Conservation (phyloP, 2,797 vertebrate genomes). For the Anabacerthia variegaticeps region DNA sequence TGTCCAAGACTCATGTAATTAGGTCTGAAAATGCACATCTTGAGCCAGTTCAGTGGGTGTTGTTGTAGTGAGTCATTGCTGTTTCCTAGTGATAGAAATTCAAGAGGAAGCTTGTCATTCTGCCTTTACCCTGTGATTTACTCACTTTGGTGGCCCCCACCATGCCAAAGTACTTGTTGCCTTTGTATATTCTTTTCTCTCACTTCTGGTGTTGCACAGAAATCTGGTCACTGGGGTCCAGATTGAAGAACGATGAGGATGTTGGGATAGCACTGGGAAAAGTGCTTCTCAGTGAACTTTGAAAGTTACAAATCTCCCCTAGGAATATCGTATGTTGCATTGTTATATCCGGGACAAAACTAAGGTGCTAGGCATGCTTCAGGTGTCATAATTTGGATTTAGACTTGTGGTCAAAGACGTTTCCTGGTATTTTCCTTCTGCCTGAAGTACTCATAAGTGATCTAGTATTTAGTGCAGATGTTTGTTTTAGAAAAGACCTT, state of each 20-base stretch:
- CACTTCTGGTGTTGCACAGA: background rate
- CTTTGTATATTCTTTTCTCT: background rate
- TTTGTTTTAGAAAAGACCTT: background rate
- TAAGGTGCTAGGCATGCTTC: background rate
- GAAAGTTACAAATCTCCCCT: background rate
- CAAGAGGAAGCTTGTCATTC: background rate
- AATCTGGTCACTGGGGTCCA: background rate
- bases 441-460: background rate
- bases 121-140: background rate
- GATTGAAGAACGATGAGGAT: background rate
- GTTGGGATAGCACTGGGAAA: background rate
- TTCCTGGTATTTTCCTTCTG: background rate
- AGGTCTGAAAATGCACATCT: background rate
- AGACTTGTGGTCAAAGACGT: background rate
- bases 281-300: background rate
- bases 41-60: fast-evolving
- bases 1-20: background rate
- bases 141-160: background rate
- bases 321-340: background rate
- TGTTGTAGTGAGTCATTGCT: background rate
- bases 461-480: background rate
- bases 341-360: background rate
- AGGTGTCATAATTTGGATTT: background rate
- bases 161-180: background rate
- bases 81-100: background rate